These are phyloP conservation scores for Leucosticte australis DNA, from an alignment of 2,113 vertebrate species.

Conservation along the genomic window DNA sequence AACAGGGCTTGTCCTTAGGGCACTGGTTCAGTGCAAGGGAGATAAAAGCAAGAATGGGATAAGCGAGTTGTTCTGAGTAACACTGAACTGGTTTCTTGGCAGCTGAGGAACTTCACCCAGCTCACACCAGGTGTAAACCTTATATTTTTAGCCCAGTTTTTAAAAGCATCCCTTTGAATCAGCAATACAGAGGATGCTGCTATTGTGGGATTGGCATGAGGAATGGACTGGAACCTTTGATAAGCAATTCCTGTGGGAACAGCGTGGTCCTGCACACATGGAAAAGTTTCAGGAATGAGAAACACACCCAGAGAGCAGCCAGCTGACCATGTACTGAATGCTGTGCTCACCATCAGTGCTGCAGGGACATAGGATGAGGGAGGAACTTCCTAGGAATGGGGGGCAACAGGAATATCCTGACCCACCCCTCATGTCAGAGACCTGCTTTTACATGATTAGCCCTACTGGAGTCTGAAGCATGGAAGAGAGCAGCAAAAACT, in stretches of 20 bases:
- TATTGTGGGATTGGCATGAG: rapidly evolving
- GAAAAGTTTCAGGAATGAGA: not conserved
- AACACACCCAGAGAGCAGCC: not conserved
- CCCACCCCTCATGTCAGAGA: not conserved
- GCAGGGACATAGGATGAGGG: not conserved
- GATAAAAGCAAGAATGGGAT: not conserved
- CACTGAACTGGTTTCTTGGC: not conserved
- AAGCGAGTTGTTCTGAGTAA: not conserved
- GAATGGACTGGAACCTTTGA: not conserved
- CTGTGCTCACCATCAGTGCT: not conserved
- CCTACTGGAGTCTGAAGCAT: not conserved
- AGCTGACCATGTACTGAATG: rapidly evolving
- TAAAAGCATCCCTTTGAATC: not conserved
- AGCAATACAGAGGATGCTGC: not conserved
- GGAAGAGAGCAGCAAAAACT: not conserved
- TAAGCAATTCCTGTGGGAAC: not conserved
- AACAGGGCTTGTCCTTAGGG: not conserved
- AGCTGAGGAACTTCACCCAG: not conserved
- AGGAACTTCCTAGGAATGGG: rapidly evolving
- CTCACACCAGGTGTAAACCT: not conserved
- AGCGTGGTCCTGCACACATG: not conserved
- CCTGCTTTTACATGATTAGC: not conserved
- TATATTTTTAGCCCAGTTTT: not conserved
- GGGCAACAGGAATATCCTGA: not conserved
- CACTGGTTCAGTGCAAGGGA: not conserved